These are phyloP conservation scores for Yponomeuta evonymella DNA, from an alignment of 2,888 invertebrate genomes.

Conservation along the genomic window DNA sequence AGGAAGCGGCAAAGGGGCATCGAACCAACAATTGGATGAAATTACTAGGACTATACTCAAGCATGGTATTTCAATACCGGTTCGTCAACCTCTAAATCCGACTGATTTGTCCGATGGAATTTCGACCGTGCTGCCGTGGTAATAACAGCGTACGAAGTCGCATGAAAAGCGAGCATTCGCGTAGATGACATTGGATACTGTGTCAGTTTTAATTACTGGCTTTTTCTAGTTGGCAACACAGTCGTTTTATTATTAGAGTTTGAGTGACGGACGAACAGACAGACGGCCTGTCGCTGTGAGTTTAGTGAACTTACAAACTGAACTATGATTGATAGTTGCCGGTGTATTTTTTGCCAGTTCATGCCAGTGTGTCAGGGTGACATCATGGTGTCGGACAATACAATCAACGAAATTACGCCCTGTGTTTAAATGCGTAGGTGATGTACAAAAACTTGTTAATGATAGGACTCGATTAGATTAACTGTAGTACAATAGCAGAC, in stretches of 20 bases:
- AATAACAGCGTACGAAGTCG: background rate
- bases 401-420: background rate
- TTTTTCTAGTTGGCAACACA: conserved; percentile 35
- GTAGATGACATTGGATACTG: conserved; percentile 30
- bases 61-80: conserved; percentile 19
- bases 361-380: conserved; percentile 24
- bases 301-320: conserved; percentile 29
- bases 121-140: background rate
- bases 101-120: background rate
- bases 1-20: conserved; percentile 31
- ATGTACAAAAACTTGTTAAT: background rate
- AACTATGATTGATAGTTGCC: conserved; percentile 32
- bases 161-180: background rate
- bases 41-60: conserved; percentile 27
- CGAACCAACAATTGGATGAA: conserved; percentile 38
- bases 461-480: background rate
- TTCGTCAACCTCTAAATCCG: conserved; percentile 31
- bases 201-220: conserved; percentile 38
- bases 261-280: conserved; percentile 19
- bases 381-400: conserved; percentile 19
- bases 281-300: conserved; percentile 41
- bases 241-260: conserved; percentile 28
- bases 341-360: conserved; percentile 21
- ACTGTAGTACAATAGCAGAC: background rate
- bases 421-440: background rate